These are phyloP conservation scores for Calameuta idolon DNA, from an alignment of 2,888 invertebrate species.

Conservation along the genomic window DNA sequence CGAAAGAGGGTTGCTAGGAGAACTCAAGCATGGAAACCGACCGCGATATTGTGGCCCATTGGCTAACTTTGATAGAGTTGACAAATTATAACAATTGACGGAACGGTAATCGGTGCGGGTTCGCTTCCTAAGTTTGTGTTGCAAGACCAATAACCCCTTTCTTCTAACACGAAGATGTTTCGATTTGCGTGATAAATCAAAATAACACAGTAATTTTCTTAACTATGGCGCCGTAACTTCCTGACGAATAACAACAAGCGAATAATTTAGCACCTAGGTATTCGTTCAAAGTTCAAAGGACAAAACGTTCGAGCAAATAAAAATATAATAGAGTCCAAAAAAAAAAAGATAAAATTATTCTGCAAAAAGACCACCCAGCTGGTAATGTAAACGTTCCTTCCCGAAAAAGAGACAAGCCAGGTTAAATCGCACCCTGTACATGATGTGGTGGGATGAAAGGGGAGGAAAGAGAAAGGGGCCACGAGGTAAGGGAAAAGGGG, in stretches of 20 bases:
- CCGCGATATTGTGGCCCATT: not conserved
- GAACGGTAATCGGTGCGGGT: slow-evolving; percentile 26
- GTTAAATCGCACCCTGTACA: slow-evolving; percentile 10
- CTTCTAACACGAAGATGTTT: not conserved
- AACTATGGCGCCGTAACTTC: not conserved
- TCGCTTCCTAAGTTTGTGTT: slow-evolving; percentile 15
- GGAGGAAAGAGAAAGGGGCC: slow-evolving; percentile 14
- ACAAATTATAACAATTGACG: slow-evolving; percentile 31
- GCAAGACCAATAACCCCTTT: slow-evolving; percentile 9
- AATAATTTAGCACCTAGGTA: not conserved
- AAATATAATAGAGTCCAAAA: not conserved
- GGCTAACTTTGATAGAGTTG: slow-evolving; percentile 29
- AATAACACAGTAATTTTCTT: not conserved
- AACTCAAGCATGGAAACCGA: not conserved
- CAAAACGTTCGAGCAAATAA: not conserved
- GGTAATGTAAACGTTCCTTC: slow-evolving; percentile 17
- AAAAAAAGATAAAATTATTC: not conserved
- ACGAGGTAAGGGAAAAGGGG: slow-evolving; percentile 5
- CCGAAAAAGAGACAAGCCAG: slow-evolving; percentile 33
- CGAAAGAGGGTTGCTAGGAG: not conserved
- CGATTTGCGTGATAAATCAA: not conserved
- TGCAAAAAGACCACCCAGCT: slow-evolving; percentile 5
- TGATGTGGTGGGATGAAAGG: slow-evolving; percentile 4
- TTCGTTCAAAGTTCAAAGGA: not conserved
- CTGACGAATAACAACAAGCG: not conserved